Conservation (phyloP, 2,797 vertebrate species). For the Sylvia borin region DNA sequence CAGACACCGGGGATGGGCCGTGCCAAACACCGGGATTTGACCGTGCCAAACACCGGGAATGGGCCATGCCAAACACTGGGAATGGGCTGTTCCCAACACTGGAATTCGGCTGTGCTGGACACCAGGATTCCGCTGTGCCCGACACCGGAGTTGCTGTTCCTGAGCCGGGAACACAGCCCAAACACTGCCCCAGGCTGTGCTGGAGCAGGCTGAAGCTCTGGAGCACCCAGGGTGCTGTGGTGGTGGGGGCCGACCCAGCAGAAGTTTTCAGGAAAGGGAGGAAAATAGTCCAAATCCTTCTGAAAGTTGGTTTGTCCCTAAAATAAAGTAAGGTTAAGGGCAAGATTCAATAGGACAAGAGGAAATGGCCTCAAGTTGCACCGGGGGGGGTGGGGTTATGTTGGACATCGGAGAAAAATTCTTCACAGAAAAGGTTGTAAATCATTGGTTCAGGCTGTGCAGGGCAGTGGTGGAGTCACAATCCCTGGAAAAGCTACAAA, state of each 20-base stretch:
- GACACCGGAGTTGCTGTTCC: neutral
- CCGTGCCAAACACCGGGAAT: neutral
- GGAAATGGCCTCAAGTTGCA: neutral
- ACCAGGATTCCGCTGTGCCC: neutral
- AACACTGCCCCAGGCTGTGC: neutral
- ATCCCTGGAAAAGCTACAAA: neutral
- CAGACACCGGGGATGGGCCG: neutral
- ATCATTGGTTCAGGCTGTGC: neutral
- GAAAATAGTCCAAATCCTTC: no score
- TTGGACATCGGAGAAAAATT: neutral
- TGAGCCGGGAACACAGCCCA: neutral
- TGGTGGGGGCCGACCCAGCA: accelerated
- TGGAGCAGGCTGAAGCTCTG: neutral
- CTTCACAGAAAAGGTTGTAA: neutral
- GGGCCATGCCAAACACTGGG: neutral
- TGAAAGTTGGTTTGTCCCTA: neutral
- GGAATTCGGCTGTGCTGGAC: neutral
- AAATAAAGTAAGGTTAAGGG: neutral
- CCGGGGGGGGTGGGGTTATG: neutral
- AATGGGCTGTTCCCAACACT: no score
- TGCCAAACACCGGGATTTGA: neutral
- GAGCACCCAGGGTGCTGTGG: neutral
- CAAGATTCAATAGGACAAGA: neutral
- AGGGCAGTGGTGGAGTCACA: neutral
- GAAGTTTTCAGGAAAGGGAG: accelerated